These are phyloP conservation scores for Cephus cinctus DNA, from an alignment of 1,140 invertebrate species.

Conservation along the genomic window DNA sequence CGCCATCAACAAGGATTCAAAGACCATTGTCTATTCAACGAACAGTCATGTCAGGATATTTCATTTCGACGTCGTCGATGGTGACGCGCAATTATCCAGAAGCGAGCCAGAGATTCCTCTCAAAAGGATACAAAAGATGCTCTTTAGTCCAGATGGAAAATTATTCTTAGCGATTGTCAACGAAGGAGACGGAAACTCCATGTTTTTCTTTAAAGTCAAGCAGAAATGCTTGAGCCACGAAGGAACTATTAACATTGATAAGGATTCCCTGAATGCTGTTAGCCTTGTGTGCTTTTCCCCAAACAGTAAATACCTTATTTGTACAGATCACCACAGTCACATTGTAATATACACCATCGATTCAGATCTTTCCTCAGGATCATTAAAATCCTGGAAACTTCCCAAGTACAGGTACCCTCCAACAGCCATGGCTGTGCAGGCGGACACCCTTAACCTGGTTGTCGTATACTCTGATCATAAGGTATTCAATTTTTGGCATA, in stretches of 20 bases:
- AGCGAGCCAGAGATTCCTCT: constrained; percentile 36
- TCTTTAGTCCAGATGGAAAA: constrained; percentile 49
- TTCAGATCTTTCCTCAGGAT: constrained; percentile 30
- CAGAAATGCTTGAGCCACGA: constrained; percentile 35
- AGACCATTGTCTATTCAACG: constrained; percentile 75
- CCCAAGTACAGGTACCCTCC: constrained; percentile 66
- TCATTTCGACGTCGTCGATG: constrained; percentile 60
- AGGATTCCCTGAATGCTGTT: constrained; percentile 35
- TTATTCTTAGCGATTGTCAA: constrained; percentile 42
- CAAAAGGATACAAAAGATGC: constrained; percentile 40
- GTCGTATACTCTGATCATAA: constrained; percentile 72
- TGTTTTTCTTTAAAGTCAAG: constrained; percentile 40
- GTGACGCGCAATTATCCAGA: constrained; percentile 33
- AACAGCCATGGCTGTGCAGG: constrained; percentile 66
- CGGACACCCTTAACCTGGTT: constrained; percentile 57
- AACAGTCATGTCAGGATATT: constrained; percentile 65
- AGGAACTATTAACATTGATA: constrained; percentile 34
- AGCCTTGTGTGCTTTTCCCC: constrained; percentile 52
- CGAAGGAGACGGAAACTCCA: constrained; percentile 20
- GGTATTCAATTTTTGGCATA: too few species aligned
- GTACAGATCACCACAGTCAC: constrained; percentile 59
- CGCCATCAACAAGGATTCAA: constrained; percentile 67
- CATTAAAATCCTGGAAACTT: constrained; percentile 58
- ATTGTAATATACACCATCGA: constrained; percentile 62
- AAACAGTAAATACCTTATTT: constrained; percentile 63